phyloP scores from a whole-genome alignment of 2,113 vertebrate genomes.

The Chelonoidis abingdonii region DNA sequence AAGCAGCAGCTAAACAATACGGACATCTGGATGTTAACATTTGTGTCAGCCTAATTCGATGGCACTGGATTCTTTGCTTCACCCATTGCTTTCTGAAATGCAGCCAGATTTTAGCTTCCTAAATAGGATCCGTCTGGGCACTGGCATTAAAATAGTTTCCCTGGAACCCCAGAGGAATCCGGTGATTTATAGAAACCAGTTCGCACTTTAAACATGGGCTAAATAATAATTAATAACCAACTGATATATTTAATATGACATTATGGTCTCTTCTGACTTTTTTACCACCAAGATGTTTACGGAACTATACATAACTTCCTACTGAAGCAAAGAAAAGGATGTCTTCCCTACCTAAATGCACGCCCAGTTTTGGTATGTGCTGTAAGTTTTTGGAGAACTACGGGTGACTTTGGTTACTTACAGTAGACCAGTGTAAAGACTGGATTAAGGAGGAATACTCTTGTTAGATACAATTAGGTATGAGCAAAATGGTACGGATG shows the following conservation, averaged over 20 bases:
- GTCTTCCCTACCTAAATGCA: accelerated
- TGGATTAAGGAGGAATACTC: accelerated
- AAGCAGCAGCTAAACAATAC: background rate
- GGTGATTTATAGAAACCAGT: background rate
- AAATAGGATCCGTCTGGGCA: background rate
- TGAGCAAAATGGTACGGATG: background rate
- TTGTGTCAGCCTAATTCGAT: background rate
- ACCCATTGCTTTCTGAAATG: background rate
- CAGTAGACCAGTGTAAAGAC: accelerated
- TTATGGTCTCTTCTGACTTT: background rate
- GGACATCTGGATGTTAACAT: background rate
- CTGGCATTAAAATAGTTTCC: background rate
- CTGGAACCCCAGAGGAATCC: accelerated
- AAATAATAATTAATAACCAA: constrained; percentile 5
- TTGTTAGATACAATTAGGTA: accelerated
- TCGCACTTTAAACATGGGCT: background rate
- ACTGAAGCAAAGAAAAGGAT: accelerated
- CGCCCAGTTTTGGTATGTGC: accelerated
- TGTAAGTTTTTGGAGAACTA: accelerated
- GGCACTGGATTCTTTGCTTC: background rate
- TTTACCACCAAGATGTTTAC: accelerated
- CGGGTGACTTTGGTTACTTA: accelerated
- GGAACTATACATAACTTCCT: background rate
- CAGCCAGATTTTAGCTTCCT: background rate
- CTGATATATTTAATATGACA: background rate